Percentiles rank a stretch among this genome's conserved stretches.
Evolutionary conservation across 2,113 vertebrate genomes (phyloP).

Genomic region (Meleagris gallopavo): DNA sequence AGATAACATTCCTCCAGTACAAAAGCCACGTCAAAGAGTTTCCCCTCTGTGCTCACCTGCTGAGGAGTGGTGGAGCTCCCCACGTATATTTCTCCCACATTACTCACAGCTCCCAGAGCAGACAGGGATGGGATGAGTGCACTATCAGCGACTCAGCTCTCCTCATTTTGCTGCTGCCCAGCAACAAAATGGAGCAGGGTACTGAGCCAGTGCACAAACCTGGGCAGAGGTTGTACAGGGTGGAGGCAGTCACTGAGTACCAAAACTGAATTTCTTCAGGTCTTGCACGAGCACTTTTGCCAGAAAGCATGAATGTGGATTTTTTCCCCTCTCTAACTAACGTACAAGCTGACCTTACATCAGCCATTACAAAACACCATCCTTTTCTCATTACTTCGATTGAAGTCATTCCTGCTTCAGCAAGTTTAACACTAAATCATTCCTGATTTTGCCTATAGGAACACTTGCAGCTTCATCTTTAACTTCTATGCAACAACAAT

Average conservation of each 20-base stretch:
- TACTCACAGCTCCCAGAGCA: background rate
- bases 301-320: background rate
- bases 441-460: background rate
- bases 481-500: background rate
- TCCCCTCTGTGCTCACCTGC: background rate
- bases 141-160: background rate
- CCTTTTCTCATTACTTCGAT: background rate
- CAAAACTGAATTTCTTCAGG: background rate
- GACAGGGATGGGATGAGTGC: background rate
- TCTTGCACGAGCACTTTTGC: background rate
- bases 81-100: background rate
- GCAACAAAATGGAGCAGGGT: background rate
- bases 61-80: background rate
- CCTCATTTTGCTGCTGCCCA: background rate
- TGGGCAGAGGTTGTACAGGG: background rate
- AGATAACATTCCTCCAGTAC: background rate
- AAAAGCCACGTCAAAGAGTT: background rate
- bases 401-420: background rate
- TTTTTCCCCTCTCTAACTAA: background rate
- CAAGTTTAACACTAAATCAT: background rate
- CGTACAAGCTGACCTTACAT: background rate
- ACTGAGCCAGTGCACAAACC: background rate
- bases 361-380: background rate
- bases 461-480: background rate
- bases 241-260: background rate